Percentiles rank a stretch among this genome's conserved stretches.
These are phyloP conservation scores for Ormia ochracea DNA, from an alignment of 2,888 invertebrate genomes.

Conservation along the genomic window DNA sequence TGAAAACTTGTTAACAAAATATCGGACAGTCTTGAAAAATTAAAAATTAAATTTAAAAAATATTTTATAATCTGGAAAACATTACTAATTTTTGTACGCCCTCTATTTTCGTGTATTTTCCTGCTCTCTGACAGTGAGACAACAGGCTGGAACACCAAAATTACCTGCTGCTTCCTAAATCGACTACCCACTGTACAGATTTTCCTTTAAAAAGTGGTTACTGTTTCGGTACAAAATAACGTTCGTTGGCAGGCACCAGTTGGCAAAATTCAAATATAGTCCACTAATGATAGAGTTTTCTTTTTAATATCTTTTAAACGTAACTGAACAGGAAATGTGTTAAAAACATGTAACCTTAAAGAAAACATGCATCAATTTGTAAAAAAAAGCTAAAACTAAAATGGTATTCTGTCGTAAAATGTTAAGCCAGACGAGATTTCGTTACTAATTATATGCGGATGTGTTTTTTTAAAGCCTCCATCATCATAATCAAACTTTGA, in stretches of 20 bases:
- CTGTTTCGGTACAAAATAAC: background rate
- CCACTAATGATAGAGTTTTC: background rate
- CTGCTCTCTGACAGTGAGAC: no score
- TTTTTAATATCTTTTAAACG: background rate
- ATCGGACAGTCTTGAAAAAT: no score
- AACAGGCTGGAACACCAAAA: no score
- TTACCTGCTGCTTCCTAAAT: no score
- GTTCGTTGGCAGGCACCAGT: background rate
- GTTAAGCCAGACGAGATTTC: background rate
- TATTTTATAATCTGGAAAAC: no score
- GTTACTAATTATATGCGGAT: slow-evolving; percentile 25
- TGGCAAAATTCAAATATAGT: background rate
- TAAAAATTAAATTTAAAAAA: no score
- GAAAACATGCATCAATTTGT: background rate
- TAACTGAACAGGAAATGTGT: background rate
- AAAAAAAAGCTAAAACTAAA: background rate
- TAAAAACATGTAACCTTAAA: background rate
- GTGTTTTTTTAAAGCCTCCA: background rate
- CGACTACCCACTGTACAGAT: no score
- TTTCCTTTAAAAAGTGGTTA: no score
- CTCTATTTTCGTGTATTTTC: no score
- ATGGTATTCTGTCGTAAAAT: background rate
- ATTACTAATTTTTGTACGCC: no score
- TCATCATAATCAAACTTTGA: background rate
- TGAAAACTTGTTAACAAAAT: no score